Evolutionary conservation across 1,140 invertebrate species (phyloP).

Genomic region (Diachasmimorpha longicaudata): DNA sequence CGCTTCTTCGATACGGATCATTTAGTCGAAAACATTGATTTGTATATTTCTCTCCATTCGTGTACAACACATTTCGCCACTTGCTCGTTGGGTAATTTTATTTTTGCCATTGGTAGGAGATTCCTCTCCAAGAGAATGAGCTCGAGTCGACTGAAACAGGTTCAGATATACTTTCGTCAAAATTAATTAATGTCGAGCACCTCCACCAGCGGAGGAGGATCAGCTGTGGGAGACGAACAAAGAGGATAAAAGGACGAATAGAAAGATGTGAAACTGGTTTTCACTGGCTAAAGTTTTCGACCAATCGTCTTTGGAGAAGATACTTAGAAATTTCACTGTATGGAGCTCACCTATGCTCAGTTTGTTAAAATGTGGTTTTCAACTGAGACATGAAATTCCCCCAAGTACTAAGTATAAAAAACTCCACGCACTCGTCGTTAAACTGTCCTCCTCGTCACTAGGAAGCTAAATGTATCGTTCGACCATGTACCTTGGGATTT

Average conservation of each 20-base stretch:
- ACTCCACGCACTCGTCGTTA: conserved; percentile 4
- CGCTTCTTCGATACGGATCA: not conserved
- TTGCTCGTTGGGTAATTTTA: not conserved
- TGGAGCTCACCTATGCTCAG: not conserved
- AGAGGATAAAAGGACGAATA: not conserved
- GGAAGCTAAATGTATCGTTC: not conserved
- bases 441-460: not conserved
- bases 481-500: conserved; percentile 44
- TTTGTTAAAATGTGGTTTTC: not conserved
- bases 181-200: conserved; percentile 35
- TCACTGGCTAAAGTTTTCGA: not conserved
- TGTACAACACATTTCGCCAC: not conserved
- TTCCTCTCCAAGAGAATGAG: not conserved
- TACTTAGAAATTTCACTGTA: not conserved
- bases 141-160: conserved; percentile 17
- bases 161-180: conserved; percentile 22
- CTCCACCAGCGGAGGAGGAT: not conserved
- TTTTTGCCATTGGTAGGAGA: not conserved
- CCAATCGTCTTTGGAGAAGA: not conserved
- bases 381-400: not conserved
- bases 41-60: not conserved
- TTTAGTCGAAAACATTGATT: not conserved
- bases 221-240: not conserved
- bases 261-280: conserved; percentile 17
- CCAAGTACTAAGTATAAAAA: not conserved